phyloP scores from a whole-genome alignment of 2,888 invertebrate genomes.

The Leptothorax acervorum region DNA sequence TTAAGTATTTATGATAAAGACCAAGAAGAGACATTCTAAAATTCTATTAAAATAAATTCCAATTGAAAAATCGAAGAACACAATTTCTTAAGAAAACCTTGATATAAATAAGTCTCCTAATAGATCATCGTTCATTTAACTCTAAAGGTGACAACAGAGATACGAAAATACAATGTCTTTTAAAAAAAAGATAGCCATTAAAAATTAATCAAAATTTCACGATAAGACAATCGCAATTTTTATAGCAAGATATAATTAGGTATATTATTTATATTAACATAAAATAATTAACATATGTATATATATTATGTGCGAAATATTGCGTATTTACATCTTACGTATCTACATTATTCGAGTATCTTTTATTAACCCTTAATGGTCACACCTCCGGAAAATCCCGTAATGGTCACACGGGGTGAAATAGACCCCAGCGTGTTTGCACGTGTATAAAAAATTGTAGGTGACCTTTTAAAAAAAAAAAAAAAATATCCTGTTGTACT shows the following conservation, averaged over 20 bases:
- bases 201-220: not conserved
- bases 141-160: not conserved
- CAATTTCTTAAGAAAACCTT: not conserved
- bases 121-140: not conserved
- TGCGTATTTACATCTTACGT: not conserved
- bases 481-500: no score
- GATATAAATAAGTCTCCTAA: not conserved
- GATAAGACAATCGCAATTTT: not conserved
- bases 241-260: not conserved
- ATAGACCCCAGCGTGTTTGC: no score
- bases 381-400: no score
- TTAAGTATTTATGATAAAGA: no score
- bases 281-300: not conserved
- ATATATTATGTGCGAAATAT: not conserved
- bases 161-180: not conserved
- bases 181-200: not conserved
- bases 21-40: not conserved
- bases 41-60: conserved; percentile 8
- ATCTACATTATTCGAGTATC: not conserved
- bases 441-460: no score
- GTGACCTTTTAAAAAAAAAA: no score
- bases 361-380: no score
- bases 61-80: not conserved
- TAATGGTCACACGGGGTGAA: no score
- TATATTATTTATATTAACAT: not conserved